A percentile compares a stretch with the other conserved stretches of the same genome.
Evolutionary conservation across 2,113 vertebrate species (phyloP).

Genomic region (Barnardius zonarius): DNA sequence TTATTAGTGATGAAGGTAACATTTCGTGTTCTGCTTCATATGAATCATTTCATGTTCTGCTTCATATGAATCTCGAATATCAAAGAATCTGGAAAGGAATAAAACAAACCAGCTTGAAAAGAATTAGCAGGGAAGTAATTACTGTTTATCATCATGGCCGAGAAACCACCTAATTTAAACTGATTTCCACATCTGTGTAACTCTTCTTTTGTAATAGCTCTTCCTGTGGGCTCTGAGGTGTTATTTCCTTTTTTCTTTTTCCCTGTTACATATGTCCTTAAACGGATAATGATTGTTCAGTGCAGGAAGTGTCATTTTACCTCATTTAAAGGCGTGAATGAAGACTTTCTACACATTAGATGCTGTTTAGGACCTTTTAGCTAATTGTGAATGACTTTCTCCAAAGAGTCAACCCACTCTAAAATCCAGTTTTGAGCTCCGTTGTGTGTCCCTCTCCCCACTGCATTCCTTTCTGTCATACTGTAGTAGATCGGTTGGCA

Average conservation of each 20-base stretch:
- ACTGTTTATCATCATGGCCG: neutral
- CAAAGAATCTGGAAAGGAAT: neutral
- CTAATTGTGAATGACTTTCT: neutral
- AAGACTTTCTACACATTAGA: neutral
- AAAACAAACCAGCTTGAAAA: neutral
- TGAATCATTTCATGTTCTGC: neutral
- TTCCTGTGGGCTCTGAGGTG: neutral
- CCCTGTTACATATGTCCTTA: neutral
- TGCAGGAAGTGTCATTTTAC: neutral
- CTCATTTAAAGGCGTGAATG: neutral
- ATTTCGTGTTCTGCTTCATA: neutral
- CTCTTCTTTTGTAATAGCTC: neutral
- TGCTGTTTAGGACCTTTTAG: neutral
- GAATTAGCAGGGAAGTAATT: neutral
- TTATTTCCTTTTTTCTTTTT: neutral
- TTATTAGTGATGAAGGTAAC: neutral
- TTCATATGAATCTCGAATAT: neutral
- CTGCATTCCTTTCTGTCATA: neutral
- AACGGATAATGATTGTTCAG: neutral
- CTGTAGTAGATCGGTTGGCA: neutral
- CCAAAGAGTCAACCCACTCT: neutral
- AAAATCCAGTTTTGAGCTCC: neutral
- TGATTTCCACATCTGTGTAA: neutral
- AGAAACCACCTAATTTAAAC: neutral
- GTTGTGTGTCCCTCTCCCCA: accelerated